Evolutionary conservation across 2,113 vertebrate species (phyloP).

Genomic region (Hemibagrus wyckioides): DNA sequence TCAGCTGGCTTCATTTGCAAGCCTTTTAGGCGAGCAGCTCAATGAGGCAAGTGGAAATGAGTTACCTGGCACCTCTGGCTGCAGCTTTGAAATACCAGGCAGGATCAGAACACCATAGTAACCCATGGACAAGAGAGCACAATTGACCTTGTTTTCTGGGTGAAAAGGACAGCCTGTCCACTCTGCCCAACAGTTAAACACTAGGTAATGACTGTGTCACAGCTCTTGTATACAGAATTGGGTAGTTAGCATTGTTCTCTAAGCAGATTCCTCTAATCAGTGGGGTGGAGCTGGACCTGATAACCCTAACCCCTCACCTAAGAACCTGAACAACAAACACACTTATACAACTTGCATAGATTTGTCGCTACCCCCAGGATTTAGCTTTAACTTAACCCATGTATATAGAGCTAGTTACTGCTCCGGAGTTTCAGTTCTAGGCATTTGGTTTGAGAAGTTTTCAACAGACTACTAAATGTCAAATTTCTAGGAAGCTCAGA

Average conservation of each 20-base stretch:
- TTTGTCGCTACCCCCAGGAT: background rate
- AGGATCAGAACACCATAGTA: background rate
- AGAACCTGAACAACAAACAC: background rate
- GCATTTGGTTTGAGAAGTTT: no score
- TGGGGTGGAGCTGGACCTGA: background rate
- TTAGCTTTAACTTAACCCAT: background rate
- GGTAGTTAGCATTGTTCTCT: background rate
- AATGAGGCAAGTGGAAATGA: slow-evolving; percentile 20
- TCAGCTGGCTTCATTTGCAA: slow-evolving; percentile 38
- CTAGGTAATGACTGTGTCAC: background rate
- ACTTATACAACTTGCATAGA: background rate
- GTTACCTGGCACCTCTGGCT: slow-evolving; percentile 3
- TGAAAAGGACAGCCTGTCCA: background rate
- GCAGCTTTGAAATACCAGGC: slow-evolving; percentile 1
- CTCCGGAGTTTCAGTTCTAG: no score
- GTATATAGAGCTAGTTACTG: no score
- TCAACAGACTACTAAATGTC: no score
- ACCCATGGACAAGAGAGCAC: background rate
- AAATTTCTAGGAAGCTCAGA: no score
- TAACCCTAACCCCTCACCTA: background rate
- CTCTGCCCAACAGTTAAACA: background rate
- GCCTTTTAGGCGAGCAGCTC: slow-evolving; percentile 27
- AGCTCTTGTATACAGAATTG: background rate
- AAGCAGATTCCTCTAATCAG: background rate
- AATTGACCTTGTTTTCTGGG: background rate